Evolutionary conservation across 64 coral and sea anemone species (phyloP), one percentile per base, ranked within the genome.

Genomic region (Acropora yongei): DNA sequence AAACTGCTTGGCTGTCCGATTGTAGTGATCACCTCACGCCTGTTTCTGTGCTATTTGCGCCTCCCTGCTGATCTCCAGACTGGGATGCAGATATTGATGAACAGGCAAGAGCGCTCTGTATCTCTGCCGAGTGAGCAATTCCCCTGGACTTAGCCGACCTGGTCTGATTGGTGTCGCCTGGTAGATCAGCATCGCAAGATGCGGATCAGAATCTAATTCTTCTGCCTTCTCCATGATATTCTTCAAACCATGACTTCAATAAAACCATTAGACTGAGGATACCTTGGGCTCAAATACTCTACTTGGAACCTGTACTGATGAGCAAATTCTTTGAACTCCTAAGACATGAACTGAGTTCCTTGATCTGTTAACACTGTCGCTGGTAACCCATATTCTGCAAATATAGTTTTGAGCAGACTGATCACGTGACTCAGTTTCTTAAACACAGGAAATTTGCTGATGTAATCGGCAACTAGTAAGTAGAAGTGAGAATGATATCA

Each of bases 381-480:
- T 82, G 53, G 55, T 63, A 82, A 18, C 57, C 57, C 55, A 65
- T 44, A 66, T 82, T 82, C 55, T 61, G 79, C 6, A 60, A 82
- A 63, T 82, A 43, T 82, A 8, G 40, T 82, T 40, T 42, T 63
- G 30, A 82, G 50, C 57, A 63, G 8, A 82, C 50, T 61, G 16
- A 63, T 82, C 51, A 63, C 55, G 11, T 60, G 79, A 43, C 58
- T 44, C 11, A 93, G 76, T 69, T 82, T 88, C 71, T 78, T 51
- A 1, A 89, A 76, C 7, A 90, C 49, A 12, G 92, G 92, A 43
- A 88, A 93, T 67, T 93, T 88, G 78, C 92, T 93, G 68, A 89
- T 61, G 9, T 77, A 48, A 49, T 89, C 86, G 19, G 92, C 57
- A 5, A 94, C 46, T 17, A 94, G 67, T 41, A 94, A 74, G 78